Conservation (phyloP, 1,140 invertebrate genomes). For the Pectinophora gossypiella region DNA sequence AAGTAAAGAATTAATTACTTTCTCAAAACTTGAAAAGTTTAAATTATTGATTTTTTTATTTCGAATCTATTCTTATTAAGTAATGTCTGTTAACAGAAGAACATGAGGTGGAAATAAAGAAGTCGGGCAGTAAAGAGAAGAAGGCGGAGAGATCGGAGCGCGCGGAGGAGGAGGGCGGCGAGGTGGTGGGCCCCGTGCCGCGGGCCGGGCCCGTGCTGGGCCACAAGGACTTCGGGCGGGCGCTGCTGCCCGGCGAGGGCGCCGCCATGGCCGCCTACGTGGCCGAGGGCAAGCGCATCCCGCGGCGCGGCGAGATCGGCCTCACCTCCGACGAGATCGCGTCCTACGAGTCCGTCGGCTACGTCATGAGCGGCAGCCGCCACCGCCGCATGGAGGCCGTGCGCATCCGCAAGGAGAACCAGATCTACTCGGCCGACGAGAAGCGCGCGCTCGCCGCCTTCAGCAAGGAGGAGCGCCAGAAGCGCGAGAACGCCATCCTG, state of each 20-base stretch:
- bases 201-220: constrained; percentile 44
- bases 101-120: constrained; percentile 21
- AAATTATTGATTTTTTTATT: too few relatives aligned
- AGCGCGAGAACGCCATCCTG: constrained; percentile 96
- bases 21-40: too few relatives aligned
- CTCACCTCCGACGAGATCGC: constrained; percentile 97
- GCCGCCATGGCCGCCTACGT: constrained; percentile 84
- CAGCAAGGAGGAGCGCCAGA: constrained; percentile 97
- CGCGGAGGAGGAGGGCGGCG: constrained; percentile 70
- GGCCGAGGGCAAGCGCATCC: constrained; percentile 98
- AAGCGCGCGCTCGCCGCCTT: constrained; percentile 98
- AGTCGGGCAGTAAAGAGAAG: too few relatives aligned
- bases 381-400: constrained; percentile 99
- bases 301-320: constrained; percentile 98
- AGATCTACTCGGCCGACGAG: constrained; percentile 99
- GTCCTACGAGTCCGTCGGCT: constrained; percentile 94
- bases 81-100: constrained; percentile 41
- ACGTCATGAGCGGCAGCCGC: constrained; percentile 98
- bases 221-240: constrained; percentile 77
- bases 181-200: constrained; percentile 62
- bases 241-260: constrained; percentile 51
- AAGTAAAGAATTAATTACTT: too few relatives aligned
- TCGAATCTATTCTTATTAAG: too few relatives aligned
- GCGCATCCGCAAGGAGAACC: constrained; percentile 98
- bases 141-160: constrained; percentile 11